A percentile compares a stretch with the other conserved stretches of the same genome.
phyloP scores from a whole-genome alignment of 2,797 vertebrate genomes.

The Valencia hispanica region DNA sequence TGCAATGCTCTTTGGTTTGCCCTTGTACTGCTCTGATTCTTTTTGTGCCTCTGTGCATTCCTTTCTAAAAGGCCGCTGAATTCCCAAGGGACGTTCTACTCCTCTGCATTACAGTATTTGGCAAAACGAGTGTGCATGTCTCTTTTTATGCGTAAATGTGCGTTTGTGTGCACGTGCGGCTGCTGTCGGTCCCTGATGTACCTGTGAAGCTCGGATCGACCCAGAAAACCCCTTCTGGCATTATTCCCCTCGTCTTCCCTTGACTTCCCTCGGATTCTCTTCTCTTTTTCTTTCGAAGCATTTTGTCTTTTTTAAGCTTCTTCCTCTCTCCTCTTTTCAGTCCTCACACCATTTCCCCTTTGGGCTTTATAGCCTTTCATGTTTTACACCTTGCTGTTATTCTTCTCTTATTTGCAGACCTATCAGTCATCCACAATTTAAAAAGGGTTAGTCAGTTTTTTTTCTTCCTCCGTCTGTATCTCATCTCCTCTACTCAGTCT shows the following conservation, averaged over 20 bases:
- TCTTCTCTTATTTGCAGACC: background rate
- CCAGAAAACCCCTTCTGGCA: slow-evolving; percentile 50
- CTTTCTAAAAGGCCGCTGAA: background rate
- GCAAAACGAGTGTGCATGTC: background rate
- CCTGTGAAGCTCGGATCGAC: slow-evolving; percentile 39
- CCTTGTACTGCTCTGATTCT: slow-evolving; percentile 27
- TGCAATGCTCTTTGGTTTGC: slow-evolving; percentile 11
- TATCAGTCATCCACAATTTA: background rate
- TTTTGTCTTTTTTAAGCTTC: background rate
- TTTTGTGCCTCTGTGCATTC: slow-evolving; percentile 2
- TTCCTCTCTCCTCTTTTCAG: background rate
- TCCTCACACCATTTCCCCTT: background rate
- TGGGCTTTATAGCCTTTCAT: background rate
- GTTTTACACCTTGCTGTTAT: background rate
- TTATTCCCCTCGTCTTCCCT: slow-evolving; percentile 25
- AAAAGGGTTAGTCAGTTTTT: background rate
- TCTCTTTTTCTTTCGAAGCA: background rate
- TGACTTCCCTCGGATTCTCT: slow-evolving; percentile 3
- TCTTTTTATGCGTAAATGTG: background rate
- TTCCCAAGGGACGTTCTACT: slow-evolving; percentile 11
- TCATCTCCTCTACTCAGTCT: background rate
- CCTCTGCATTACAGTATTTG: slow-evolving; percentile 7
- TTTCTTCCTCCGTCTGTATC: background rate
- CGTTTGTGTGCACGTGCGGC: slow-evolving; percentile 7
- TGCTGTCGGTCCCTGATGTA: slow-evolving; percentile 42